Conservation (phyloP, 2,888 invertebrate species). For the Drosophila helvetica region DNA sequence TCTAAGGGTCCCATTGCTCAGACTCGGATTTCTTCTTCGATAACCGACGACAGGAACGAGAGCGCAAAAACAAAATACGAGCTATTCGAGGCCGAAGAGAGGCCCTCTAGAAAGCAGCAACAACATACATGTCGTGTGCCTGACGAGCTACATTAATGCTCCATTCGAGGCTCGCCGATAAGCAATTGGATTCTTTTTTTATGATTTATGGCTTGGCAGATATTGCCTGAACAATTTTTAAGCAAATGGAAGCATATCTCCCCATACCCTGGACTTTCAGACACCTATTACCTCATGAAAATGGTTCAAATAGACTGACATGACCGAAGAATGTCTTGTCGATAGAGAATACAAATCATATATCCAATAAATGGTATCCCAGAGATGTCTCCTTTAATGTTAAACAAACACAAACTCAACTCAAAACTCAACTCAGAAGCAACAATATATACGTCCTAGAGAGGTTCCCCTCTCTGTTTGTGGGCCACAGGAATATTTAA, state of each 20-base stretch:
- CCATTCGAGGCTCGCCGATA: neutral
- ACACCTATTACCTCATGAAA: no score
- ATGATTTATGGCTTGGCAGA: neutral
- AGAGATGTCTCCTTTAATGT: no score
- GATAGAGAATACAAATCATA: no score
- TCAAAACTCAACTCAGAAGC: no score
- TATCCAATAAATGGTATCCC: no score
- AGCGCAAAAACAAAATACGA: no score
- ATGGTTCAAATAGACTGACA: no score
- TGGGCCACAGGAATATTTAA: neutral
- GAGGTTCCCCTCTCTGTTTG: neutral
- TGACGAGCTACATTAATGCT: neutral
- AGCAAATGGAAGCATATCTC: neutral
- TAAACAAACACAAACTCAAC: neutral
- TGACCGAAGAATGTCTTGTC: no score
- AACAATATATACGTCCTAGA: neutral
- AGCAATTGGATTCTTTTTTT: neutral
- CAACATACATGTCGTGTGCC: neutral
- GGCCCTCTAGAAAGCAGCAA: neutral
- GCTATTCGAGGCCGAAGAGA: no score
- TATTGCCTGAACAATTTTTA: no score
- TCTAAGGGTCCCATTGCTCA: neutral
- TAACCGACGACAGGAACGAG: no score
- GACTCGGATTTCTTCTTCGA: neutral
- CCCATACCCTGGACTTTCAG: no score